Percentiles rank a stretch among this genome's conserved stretches.
phyloP scores from a whole-genome alignment of 1,140 invertebrate genomes.

The Ceratina calcarata region DNA sequence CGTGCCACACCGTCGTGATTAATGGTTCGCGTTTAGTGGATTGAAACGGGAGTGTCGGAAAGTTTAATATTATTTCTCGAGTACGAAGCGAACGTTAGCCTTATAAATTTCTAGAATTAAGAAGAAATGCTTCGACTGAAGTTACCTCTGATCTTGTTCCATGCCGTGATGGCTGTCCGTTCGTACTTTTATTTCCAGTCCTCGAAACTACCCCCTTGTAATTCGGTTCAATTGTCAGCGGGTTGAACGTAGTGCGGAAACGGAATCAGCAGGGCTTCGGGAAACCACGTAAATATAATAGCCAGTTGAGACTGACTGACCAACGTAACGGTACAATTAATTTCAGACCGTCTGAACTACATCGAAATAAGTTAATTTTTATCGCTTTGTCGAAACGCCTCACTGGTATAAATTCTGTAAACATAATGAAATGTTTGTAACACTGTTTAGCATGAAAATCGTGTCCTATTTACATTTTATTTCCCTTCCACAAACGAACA shows the following conservation, averaged over 20 bases:
- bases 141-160: background rate
- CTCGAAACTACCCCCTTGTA: background rate
- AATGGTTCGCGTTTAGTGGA: background rate
- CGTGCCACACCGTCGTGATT: background rate
- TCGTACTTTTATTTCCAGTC: no score
- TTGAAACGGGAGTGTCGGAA: background rate
- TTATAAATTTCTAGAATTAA: background rate
- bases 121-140: background rate
- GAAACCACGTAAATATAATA: slow-evolving; percentile 33
- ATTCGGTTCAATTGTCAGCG: background rate
- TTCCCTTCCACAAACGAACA: no score
- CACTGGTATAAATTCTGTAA: background rate
- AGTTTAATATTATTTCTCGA: slow-evolving; percentile 10
- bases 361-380: slow-evolving; percentile 7
- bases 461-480: no score
- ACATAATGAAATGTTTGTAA: no score
- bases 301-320: background rate
- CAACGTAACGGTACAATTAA: slow-evolving; percentile 13
- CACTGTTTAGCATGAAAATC: no score
- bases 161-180: no score
- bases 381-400: background rate
- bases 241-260: background rate
- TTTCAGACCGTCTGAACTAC: background rate
- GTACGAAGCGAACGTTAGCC: no score
- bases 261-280: background rate